A percentile compares a stretch with the other conserved stretches of the same genome.
Conservation (phyloP, 2,113 vertebrate genomes). For the Thermophis baileyi region DNA sequence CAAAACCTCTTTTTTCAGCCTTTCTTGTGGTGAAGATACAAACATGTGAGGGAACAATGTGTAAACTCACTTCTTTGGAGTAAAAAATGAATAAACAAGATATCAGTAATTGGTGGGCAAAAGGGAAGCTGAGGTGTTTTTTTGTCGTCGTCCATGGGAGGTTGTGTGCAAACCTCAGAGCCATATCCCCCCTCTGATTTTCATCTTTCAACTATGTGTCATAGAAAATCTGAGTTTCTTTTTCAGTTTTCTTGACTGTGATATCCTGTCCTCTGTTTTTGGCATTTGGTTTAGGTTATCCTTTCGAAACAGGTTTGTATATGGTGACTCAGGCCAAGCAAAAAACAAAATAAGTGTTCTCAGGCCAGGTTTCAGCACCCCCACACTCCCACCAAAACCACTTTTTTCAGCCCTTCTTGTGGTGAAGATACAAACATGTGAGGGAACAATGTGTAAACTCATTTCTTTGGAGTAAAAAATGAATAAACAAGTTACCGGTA, state of each 20-base stretch:
- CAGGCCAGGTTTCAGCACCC: not conserved
- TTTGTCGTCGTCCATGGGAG: not conserved
- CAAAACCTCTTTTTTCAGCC: not conserved
- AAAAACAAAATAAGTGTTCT: not conserved
- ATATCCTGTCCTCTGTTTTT: not conserved
- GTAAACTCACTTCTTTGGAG: not conserved
- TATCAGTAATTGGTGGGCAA: no score
- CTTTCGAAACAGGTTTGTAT: not conserved
- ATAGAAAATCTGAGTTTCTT: not conserved
- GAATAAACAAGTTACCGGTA: no score
- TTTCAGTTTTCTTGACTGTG: conserved; percentile 46
- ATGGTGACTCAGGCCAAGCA: not conserved
- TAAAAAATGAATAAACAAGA: not conserved
- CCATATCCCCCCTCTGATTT: not conserved
- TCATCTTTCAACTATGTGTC: not conserved
- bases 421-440: not conserved
- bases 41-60: not conserved
- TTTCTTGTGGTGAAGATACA: not conserved
- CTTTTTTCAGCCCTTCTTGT: not conserved
- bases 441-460: no score
- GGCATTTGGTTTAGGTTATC: not conserved
- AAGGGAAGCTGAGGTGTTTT: not conserved
- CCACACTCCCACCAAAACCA: not conserved
- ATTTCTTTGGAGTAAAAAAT: not conserved
- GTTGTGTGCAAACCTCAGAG: not conserved